These are phyloP conservation scores for Microctenopoma stevenorrisi DNA, from an alignment of 2,797 vertebrate species.

Conservation along the genomic window DNA sequence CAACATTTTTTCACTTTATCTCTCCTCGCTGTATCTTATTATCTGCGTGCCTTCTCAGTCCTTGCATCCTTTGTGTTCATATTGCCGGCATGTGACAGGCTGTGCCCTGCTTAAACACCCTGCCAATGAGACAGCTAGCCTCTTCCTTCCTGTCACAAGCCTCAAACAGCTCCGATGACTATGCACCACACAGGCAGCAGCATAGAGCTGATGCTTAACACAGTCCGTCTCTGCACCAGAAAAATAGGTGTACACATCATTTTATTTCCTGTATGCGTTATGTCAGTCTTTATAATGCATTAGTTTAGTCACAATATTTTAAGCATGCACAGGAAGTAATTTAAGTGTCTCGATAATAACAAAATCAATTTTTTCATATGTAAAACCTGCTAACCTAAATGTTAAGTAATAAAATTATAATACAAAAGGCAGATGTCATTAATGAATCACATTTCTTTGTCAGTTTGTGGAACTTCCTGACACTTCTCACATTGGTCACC, in stretches of 20 bases:
- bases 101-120: conserved; percentile 66
- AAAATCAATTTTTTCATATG: not conserved
- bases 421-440: not conserved
- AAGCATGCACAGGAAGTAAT: not conserved
- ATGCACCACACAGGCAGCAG: conserved; percentile 61
- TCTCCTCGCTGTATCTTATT: conserved; percentile 76
- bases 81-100: conserved; percentile 74
- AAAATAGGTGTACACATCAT: conserved; percentile 27
- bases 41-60: conserved; percentile 80
- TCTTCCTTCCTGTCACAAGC: conserved; percentile 83
- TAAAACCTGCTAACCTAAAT: not conserved
- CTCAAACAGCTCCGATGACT: conserved; percentile 62
- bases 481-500: not conserved
- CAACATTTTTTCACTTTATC: conserved; percentile 73
- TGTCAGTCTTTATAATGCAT: conserved; percentile 15
- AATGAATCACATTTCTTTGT: not conserved
- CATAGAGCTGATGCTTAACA: conserved; percentile 42
- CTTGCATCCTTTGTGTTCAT: conserved; percentile 77
- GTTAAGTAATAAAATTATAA: too few relatives aligned
- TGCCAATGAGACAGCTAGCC: conserved; percentile 73
- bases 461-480: conserved; percentile 4
- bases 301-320: conserved; percentile 2
- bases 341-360: not conserved
- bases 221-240: conserved; percentile 38
- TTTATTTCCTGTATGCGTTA: conserved; percentile 43